Conservation (phyloP, 2,888 invertebrate genomes). For the Lysandra coridon region DNA sequence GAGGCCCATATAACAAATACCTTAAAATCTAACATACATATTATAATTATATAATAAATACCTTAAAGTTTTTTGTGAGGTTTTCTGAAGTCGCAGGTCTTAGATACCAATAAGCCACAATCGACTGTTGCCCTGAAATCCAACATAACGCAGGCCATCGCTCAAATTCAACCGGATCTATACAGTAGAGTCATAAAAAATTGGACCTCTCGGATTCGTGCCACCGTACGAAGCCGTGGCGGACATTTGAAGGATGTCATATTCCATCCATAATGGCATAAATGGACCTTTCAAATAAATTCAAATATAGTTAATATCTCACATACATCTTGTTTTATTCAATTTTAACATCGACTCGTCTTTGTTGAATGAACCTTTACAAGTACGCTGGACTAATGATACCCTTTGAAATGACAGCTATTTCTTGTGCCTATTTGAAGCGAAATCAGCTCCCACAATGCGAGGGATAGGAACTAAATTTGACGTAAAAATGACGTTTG, state of each 20-base stretch:
- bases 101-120: conserved; percentile 42
- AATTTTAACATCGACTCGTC: background rate
- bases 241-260: conserved; percentile 43
- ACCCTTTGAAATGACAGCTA: too few relatives aligned
- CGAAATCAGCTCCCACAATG: too few relatives aligned
- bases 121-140: conserved; percentile 37
- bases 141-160: conserved; percentile 48
- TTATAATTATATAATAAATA: too few relatives aligned
- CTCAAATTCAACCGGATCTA: conserved; percentile 50
- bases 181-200: conserved; percentile 50
- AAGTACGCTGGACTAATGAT: too few relatives aligned
- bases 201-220: conserved; percentile 37
- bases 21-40: too few relatives aligned
- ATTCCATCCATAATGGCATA: conserved; percentile 41
- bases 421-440: too few relatives aligned
- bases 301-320: conserved; percentile 31
- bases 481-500: too few relatives aligned
- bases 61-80: too few relatives aligned
- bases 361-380: too few relatives aligned
- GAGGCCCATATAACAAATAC: too few relatives aligned
- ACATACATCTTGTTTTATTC: background rate
- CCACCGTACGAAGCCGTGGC: background rate
- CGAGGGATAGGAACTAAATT: too few relatives aligned
- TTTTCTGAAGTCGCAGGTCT: too few relatives aligned
- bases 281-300: conserved; percentile 36